A percentile compares a stretch with the other conserved stretches of the same genome.
Conservation (phyloP, 92 coral and sea anemone genomes). For the Epizoanthus fatuus region DNA sequence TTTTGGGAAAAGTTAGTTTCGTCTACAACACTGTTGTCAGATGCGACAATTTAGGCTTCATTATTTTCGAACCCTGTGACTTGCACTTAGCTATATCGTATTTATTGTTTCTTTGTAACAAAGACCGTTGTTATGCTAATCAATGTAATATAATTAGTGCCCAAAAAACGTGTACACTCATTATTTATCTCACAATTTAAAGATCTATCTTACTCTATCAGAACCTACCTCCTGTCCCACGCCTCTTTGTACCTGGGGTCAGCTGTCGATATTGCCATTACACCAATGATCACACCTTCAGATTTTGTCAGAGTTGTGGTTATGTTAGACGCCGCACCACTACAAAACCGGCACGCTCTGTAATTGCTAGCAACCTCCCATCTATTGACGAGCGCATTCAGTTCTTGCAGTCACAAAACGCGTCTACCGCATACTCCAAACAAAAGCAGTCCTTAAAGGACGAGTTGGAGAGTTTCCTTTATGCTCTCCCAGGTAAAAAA, state of each 20-base stretch:
- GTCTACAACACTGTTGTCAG: too few species aligned
- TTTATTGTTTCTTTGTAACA: neutral
- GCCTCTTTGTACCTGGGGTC: constrained; percentile 54
- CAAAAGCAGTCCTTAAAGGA: constrained; percentile 46
- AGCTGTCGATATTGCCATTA: constrained; percentile 55
- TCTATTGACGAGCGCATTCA: constrained; percentile 37
- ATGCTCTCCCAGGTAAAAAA: constrained; percentile 36
- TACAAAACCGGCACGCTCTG: neutral
- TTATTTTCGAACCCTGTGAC: neutral
- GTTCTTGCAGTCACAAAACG: constrained; percentile 7
- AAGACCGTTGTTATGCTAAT: too few species aligned
- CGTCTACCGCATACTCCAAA: constrained; percentile 49
- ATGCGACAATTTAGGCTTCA: neutral
- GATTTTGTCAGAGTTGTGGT: constrained; percentile 49
- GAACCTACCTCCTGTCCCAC: constrained; percentile 43
- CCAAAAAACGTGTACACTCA: too few species aligned
- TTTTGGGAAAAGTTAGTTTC: too few species aligned
- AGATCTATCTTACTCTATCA: neutral
- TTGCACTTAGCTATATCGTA: neutral
- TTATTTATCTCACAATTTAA: too few species aligned
- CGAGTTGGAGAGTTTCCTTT: constrained; percentile 46
- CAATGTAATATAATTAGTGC: too few species aligned
- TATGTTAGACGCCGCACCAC: constrained; percentile 18
- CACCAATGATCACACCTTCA: constrained; percentile 38
- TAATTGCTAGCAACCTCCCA: constrained; percentile 2